phyloP scores from a whole-genome alignment of 2,888 invertebrate genomes.

The Spialia ferax region DNA sequence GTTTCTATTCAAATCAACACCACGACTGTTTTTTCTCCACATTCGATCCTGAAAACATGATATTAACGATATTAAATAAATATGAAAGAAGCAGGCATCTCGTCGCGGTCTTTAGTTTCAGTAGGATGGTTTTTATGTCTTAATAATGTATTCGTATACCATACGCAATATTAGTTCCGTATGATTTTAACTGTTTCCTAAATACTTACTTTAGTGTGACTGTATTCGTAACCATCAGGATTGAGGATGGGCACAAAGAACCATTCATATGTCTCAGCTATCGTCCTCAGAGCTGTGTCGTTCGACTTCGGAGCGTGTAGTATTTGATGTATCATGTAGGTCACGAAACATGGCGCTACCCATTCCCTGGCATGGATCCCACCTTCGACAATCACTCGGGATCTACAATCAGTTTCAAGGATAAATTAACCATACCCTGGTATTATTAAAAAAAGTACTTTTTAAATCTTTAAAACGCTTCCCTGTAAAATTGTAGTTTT shows the following conservation, averaged over 20 bases:
- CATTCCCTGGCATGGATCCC: slow-evolving; percentile 92
- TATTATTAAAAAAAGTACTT: no score
- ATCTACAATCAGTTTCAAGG: slow-evolving; percentile 63
- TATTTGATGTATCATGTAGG: slow-evolving; percentile 86
- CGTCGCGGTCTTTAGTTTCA: no score
- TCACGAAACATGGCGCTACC: slow-evolving; percentile 88
- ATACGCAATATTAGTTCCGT: no score
- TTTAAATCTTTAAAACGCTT: no score
- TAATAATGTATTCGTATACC: no score
- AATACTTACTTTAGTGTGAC: slow-evolving; percentile 78
- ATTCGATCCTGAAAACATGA: slow-evolving; percentile 81
- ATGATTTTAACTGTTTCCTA: not conserved
- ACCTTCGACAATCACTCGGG: slow-evolving; percentile 85
- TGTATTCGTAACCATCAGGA: slow-evolving; percentile 91
- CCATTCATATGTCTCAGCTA: slow-evolving; percentile 87
- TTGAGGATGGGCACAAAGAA: slow-evolving; percentile 90
- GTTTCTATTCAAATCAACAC: slow-evolving; percentile 89
- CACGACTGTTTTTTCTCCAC: slow-evolving; percentile 87
- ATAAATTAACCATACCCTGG: no score
- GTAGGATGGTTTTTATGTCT: no score
- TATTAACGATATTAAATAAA: no score
- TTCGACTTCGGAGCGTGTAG: slow-evolving; percentile 66
- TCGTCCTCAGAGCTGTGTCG: slow-evolving; percentile 61
- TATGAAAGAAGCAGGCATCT: no score
- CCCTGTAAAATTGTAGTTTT: no score